Conservation (phyloP, 1,140 invertebrate species). For the Reticulitermes speratus region DNA sequence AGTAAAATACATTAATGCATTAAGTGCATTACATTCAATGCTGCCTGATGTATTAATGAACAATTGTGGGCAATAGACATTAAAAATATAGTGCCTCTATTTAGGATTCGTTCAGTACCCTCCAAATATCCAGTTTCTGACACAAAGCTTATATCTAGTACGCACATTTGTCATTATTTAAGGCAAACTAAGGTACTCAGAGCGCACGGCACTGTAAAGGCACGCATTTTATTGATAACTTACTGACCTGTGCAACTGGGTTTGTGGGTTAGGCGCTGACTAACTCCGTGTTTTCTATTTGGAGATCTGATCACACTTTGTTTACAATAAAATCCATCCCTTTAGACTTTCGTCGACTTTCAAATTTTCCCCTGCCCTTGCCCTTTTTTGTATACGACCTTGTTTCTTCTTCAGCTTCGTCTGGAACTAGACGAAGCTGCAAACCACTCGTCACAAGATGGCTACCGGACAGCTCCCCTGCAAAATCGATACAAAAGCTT, state of each 20-base stretch:
- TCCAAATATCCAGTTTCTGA: too few relatives aligned
- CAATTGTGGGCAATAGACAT: too few relatives aligned
- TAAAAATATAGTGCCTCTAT: too few relatives aligned
- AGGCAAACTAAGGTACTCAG: too few relatives aligned
- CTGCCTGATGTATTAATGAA: too few relatives aligned
- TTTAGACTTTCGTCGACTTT: not conserved
- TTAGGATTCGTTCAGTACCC: too few relatives aligned
- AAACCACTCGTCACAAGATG: conserved; percentile 5
- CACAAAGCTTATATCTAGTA: too few relatives aligned
- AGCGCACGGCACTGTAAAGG: too few relatives aligned
- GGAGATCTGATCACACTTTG: not conserved
- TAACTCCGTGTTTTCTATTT: not conserved
- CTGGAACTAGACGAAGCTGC: not conserved
- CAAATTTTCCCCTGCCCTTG: not conserved
- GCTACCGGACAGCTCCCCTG: conserved; percentile 5
- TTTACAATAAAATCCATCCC: not conserved
- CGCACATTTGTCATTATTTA: too few relatives aligned
- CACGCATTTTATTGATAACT: not conserved
- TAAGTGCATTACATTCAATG: too few relatives aligned
- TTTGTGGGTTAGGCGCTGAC: not conserved
- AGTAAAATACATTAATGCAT: too few relatives aligned
- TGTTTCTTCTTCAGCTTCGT: not conserved
- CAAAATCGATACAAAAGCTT: conserved; percentile 15
- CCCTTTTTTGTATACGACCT: not conserved
- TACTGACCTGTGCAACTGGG: not conserved